phyloP scores from a whole-genome alignment of 2,888 invertebrate species.

The Leptinotarsa haldemani region DNA sequence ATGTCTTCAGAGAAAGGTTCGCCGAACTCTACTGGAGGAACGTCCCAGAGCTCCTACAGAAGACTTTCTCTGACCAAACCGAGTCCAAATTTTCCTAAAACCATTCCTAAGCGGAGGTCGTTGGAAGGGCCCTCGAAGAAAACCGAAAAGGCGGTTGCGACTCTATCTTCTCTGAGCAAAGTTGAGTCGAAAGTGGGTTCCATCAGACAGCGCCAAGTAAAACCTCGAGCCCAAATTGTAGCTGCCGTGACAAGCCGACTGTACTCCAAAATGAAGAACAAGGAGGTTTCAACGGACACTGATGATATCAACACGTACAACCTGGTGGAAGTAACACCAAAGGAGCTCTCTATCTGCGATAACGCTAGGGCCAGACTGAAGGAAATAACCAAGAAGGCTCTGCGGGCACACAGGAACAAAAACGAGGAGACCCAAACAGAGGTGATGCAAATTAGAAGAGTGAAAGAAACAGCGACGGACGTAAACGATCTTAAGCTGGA shows the following conservation, averaged over 20 bases:
- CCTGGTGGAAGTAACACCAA: constrained; percentile 44
- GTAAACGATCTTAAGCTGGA: constrained; percentile 69
- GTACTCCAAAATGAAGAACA: constrained; percentile 73
- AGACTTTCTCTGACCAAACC: constrained; percentile 55
- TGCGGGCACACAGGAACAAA: constrained; percentile 68
- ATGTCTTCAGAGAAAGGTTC: constrained; percentile 38
- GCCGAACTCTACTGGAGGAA: constrained; percentile 33
- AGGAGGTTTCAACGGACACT: constrained; percentile 64
- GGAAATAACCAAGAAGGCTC: constrained; percentile 72
- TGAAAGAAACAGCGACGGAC: constrained; percentile 72
- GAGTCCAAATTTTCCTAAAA: constrained; percentile 32
- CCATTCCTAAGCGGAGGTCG: constrained; percentile 37
- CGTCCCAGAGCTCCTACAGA: constrained; percentile 47
- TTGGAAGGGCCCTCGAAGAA: constrained; percentile 38
- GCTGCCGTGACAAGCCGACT: constrained; percentile 78
- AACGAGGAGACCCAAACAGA: constrained; percentile 72
- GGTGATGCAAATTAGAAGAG: constrained; percentile 65
- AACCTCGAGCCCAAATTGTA: constrained; percentile 75
- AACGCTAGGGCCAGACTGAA: constrained; percentile 71
- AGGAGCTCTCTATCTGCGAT: constrained; percentile 70
- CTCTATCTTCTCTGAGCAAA: constrained; percentile 51
- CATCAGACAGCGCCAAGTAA: constrained; percentile 59
- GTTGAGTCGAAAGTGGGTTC: constrained; percentile 56
- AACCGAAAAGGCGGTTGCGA: constrained; percentile 51
- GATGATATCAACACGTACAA: constrained; percentile 49